phyloP scores from a whole-genome alignment of 2,888 invertebrate species.

The Strigamia transsilvanica region DNA sequence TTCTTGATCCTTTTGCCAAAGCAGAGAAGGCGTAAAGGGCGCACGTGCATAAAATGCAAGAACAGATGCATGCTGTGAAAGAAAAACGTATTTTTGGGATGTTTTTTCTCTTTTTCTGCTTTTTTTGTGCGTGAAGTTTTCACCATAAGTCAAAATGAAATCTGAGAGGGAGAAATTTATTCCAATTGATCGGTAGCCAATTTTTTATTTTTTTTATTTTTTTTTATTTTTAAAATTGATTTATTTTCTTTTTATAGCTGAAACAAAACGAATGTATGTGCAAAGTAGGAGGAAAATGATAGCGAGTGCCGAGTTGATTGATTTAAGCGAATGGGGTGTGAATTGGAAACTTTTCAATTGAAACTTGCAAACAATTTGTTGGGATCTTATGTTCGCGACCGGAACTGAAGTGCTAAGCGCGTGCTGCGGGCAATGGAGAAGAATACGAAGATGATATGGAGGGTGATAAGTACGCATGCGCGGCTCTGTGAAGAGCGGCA shows the following conservation, averaged over 20 bases:
- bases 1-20: constrained; percentile 39
- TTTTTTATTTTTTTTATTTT: too few relatives aligned
- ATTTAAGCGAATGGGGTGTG: constrained; percentile 34
- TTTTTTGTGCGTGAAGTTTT: neutral
- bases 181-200: neutral
- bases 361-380: constrained; percentile 43
- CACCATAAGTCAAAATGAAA: constrained; percentile 26
- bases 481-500: constrained; percentile 26
- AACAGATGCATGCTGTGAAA: constrained; percentile 35
- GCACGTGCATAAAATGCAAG: constrained; percentile 42
- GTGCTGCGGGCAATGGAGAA: constrained; percentile 41
- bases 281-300: neutral
- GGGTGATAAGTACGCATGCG: constrained; percentile 31
- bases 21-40: constrained; percentile 38
- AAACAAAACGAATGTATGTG: neutral
- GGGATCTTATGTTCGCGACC: constrained; percentile 33
- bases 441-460: constrained; percentile 5
- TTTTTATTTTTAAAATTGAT: neutral
- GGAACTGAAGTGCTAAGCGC: constrained; percentile 41
- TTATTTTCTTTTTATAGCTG: neutral
- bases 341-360: constrained; percentile 37
- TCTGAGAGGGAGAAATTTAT: constrained; percentile 1
- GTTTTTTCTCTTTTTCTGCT: neutral
- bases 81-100: constrained; percentile 31
- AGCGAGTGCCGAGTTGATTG: constrained; percentile 21